Conservation (phyloP, 2,888 invertebrate species). For the Alitta virens region DNA sequence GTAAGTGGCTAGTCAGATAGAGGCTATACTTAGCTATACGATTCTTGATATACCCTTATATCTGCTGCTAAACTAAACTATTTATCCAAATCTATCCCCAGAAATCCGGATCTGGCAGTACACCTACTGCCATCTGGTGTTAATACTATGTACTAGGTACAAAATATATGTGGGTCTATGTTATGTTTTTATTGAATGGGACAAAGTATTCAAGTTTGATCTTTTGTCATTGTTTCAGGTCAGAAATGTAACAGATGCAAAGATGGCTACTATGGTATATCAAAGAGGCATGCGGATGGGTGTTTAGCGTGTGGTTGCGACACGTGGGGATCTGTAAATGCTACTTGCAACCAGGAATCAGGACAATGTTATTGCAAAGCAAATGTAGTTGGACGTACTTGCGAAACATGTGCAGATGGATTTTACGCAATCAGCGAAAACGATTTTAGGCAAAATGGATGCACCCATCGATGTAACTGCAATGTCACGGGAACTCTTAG, state of each 20-base stretch:
- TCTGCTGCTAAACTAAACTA: too few relatives aligned
- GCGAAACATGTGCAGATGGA: slow-evolving; percentile 17
- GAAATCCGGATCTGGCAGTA: too few relatives aligned
- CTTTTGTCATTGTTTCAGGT: slow-evolving; percentile 10
- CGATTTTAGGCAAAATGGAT: slow-evolving; percentile 16
- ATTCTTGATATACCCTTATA: too few relatives aligned
- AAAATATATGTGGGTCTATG: too few relatives aligned
- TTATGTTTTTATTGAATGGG: too few relatives aligned
- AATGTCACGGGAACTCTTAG: slow-evolving; percentile 8
- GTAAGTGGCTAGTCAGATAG: too few relatives aligned
- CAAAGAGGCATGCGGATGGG: slow-evolving; percentile 7
- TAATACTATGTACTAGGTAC: too few relatives aligned
- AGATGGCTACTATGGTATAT: slow-evolving; percentile 19
- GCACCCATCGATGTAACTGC: slow-evolving; percentile 16
- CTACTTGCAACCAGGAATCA: slow-evolving; percentile 18
- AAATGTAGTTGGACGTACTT: slow-evolving; percentile 19
- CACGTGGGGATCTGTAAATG: slow-evolving; percentile 6
- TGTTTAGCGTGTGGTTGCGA: slow-evolving; percentile 24
- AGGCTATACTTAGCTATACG: too few relatives aligned
- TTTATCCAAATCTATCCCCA: too few relatives aligned
- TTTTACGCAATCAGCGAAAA: slow-evolving; percentile 15
- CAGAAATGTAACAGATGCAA: slow-evolving; percentile 20
- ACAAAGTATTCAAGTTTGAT: too few relatives aligned
- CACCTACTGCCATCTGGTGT: too few relatives aligned
- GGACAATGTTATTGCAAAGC: slow-evolving; percentile 34